These are phyloP conservation scores for Leptopilina syphax DNA, from an alignment of 2,888 invertebrate genomes.

Conservation along the genomic window DNA sequence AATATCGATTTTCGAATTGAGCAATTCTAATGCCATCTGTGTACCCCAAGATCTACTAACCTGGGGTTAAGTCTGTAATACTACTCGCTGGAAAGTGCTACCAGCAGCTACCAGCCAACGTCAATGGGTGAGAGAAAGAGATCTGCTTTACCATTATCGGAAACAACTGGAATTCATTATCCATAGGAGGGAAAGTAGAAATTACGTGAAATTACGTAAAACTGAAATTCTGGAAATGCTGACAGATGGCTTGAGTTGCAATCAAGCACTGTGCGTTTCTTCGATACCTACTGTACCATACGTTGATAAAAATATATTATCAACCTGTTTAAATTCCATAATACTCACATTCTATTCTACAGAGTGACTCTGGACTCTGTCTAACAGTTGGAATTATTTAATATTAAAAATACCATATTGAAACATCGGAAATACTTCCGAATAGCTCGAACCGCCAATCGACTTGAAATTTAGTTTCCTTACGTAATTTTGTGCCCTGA, in stretches of 20 bases:
- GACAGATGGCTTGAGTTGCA: background rate
- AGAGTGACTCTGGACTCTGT: background rate
- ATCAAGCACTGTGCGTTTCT: background rate
- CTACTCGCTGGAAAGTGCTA: background rate
- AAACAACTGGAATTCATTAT: background rate
- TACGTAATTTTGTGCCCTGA: too few species aligned
- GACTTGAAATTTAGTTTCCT: too few species aligned
- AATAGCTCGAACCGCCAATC: too few species aligned
- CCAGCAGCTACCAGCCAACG: slow-evolving; percentile 5
- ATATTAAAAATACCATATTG: too few species aligned
- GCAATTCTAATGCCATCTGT: slow-evolving; percentile 2
- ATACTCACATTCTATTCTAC: background rate
- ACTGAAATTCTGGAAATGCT: background rate
- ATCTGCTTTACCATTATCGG: slow-evolving; percentile 33
- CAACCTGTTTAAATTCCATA: background rate
- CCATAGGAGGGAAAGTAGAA: background rate
- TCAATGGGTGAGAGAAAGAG: background rate
- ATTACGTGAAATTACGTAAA: too few species aligned
- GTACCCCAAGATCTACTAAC: background rate
- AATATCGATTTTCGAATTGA: background rate
- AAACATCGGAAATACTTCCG: too few species aligned
- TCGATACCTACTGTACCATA: slow-evolving; percentile 7
- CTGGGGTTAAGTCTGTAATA: background rate
- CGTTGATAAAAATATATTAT: background rate
- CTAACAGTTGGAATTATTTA: too few species aligned